Evolutionary conservation across 1,140 invertebrate species (phyloP), one percentile per base, ranked within the genome.

Genomic region (Trichonephila clavata): DNA sequence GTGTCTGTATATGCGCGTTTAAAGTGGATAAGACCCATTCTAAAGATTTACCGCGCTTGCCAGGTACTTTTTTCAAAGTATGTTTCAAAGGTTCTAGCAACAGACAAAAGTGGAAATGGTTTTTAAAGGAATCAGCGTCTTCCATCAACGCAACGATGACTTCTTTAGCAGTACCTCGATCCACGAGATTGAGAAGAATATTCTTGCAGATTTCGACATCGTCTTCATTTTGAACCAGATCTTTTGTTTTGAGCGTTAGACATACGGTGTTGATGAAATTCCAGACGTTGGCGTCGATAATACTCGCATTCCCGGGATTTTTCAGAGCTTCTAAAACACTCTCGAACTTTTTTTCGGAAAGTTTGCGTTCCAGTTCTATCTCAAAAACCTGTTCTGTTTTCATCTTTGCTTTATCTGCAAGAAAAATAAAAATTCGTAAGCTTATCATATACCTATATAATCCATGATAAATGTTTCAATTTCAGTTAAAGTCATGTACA

Each of bases 41-140:
- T 24, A 94, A 71, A 27, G 93, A 91, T 59, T 86, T 91, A 1
- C 81, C 81, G 1, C 93, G 21, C 65, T 91, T 94, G 0, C 88
- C 81, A n/a, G 93, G 93, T 13, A 91, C 65, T 21, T 90, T 90
- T 21, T 50, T n/a, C 57, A 94, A 24, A 0, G 83, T 65, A 8
- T 39, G 5, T 14, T 91, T 80, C 61, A 94, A 50, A 1, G 93
- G 93, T 2, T 86, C 86, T 16, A 94, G n/a, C 10, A 94, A 43
- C 7, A 87, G 32, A 27, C 57, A 86, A 24, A 94, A 94, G 57
- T 60, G 90, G 32, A n/a, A 39, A 43, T 94, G 84, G 21, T 63
- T 81, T 50, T 94, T 94, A 24, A 94, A 90, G 10, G 65, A 61
- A 80, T 94, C 93, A 2, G 93, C 93, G 39, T 90, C 80, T 80